Evolutionary conservation across 2,797 vertebrate species (phyloP).

Genomic region (Poecilia gillii): DNA sequence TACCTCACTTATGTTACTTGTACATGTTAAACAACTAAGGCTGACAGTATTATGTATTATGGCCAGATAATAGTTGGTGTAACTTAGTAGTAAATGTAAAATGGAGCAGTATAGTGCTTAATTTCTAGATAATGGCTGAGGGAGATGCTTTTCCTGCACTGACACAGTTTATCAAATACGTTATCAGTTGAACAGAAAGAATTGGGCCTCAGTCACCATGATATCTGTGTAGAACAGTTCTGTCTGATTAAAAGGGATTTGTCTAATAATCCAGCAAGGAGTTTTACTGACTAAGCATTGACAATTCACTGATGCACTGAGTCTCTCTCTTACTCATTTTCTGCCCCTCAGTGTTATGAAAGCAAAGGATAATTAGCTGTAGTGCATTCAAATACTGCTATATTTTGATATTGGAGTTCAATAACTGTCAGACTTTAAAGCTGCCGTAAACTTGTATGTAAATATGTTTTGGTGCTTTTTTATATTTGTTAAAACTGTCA

Average conservation of each 20-base stretch:
- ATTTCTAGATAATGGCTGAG: conserved; percentile 57
- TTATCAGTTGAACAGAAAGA: conserved; percentile 38
- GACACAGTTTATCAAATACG: conserved; percentile 35
- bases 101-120: conserved; percentile 34
- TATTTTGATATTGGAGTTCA: conserved; percentile 68
- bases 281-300: conserved; percentile 39
- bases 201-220: conserved; percentile 34
- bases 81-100: background rate
- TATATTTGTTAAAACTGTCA: no score
- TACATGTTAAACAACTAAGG: background rate
- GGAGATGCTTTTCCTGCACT: conserved; percentile 31
- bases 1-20: background rate
- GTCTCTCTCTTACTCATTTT: conserved; percentile 30
- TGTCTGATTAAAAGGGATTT: conserved; percentile 71
- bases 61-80: background rate
- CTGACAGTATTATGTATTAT: background rate
- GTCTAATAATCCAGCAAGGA: conserved; percentile 62
- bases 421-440: conserved; percentile 61
- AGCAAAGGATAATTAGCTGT: conserved; percentile 67
- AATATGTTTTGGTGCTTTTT: no score
- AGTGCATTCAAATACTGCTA: conserved; percentile 48
- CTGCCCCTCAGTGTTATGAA: conserved; percentile 55
- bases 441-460: no score
- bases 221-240: conserved; percentile 49
- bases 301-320: conserved; percentile 55